Conservation (phyloP, 2,888 invertebrate genomes). For the Gymnocheta viridis region DNA sequence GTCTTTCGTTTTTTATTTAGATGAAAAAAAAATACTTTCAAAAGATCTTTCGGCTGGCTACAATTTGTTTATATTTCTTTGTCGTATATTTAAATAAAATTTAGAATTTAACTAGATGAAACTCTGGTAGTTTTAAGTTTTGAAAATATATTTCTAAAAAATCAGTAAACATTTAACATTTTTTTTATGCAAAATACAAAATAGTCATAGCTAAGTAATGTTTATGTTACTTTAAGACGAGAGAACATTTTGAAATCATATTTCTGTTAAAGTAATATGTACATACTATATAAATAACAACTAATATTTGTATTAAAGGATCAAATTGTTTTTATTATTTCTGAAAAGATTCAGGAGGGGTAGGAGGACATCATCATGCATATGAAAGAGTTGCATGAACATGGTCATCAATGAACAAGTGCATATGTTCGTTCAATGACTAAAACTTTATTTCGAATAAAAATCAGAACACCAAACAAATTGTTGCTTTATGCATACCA, state of each 20-base stretch:
- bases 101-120: constrained; percentile 26
- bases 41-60: constrained; percentile 74
- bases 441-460: no score
- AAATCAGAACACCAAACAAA: no score
- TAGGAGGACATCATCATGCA: no score
- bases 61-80: constrained; percentile 5
- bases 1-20: constrained; percentile 75
- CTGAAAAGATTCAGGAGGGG: background rate
- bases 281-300: constrained; percentile 39
- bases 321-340: constrained; percentile 43
- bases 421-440: no score
- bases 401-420: no score
- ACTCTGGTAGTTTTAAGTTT: constrained; percentile 58
- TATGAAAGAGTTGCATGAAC: no score
- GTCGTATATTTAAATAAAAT: background rate
- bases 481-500: no score
- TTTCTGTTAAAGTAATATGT: constrained; percentile 34
- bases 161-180: constrained; percentile 1
- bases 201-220: constrained; percentile 68
- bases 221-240: constrained; percentile 42
- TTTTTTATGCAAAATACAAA: constrained; percentile 46
- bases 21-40: constrained; percentile 72
- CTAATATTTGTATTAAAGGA: constrained; percentile 33
- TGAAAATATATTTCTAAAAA: constrained; percentile 16
- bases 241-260: constrained; percentile 17